phyloP scores from a whole-genome alignment of 2,113 vertebrate genomes.

The Sula dactylatra region DNA sequence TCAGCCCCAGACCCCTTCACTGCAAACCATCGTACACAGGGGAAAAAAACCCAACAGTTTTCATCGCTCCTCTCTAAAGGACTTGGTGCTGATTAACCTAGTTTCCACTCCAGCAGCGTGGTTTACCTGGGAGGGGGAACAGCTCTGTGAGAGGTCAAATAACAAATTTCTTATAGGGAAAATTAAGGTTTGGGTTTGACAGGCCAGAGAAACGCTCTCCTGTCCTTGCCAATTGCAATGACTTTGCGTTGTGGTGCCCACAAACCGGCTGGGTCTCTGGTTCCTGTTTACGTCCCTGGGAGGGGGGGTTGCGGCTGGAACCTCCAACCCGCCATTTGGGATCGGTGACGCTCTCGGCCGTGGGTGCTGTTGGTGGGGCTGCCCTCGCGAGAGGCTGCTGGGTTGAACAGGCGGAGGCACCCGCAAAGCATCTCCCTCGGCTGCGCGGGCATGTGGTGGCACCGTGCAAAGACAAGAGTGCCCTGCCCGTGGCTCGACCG shows the following conservation, averaged over 20 bases:
- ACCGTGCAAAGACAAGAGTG: too few relatives aligned
- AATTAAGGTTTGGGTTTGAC: neutral
- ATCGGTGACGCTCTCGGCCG: accelerated
- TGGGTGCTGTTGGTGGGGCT: neutral
- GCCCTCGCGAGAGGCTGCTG: neutral
- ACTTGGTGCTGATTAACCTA: slow-evolving; percentile 32
- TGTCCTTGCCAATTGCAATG: too few relatives aligned
- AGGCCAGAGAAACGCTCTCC: neutral
- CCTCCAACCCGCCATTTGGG: accelerated
- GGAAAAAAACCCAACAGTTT: neutral
- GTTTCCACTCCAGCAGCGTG: neutral
- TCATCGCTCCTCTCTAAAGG: slow-evolving; percentile 41
- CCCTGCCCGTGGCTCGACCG: accelerated
- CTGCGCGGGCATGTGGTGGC: neutral
- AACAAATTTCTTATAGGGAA: neutral
- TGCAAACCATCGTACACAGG: neutral
- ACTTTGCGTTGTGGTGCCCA: neutral
- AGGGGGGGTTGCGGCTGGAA: neutral
- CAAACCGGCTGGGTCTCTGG: neutral
- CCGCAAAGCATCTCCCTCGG: neutral
- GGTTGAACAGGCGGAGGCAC: neutral
- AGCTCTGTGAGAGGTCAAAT: neutral
- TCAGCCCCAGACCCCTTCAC: neutral
- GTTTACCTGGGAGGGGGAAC: neutral
- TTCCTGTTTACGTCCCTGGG: neutral